Base-by-base conservation (phyloP, 92 coral and sea anemone genomes). In the Zoanthus sansibaricus region DNA sequence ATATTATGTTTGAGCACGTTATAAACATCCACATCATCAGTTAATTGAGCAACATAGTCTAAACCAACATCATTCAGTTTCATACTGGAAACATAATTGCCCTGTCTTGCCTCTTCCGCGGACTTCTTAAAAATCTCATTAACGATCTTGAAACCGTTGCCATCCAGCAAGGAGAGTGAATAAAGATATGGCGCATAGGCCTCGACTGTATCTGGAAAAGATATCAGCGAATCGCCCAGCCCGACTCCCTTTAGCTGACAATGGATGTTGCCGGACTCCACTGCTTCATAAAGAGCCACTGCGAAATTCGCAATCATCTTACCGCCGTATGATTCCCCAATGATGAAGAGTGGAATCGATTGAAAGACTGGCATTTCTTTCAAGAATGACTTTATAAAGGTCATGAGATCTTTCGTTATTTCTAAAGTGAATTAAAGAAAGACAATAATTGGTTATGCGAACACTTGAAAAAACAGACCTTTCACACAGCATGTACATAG, bases 301-400 rank as follows among this genome's bases (percentile, higher is more conserved):
- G 92, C 95, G 77, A 94, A 92, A 7, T 91, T 93, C 42, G 95
- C 87, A 25, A 86, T 87, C 97, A 94, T 94, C 84, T 94, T 94
- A 11, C 97, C 97, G 45, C 97, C 97, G n/a, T 92, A 94, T 1
- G 97, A 94, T 59, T 94, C 97, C 42, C 95, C 91, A 85, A 87
- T 87, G 46, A 94, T 87, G 67, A 82, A 90, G 18, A 94, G 77
- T 61, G 97, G 95, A 20, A 90, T 87, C 13, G 64, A 87, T 85
- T 86, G 70, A 62, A 94, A 87, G 9, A 88, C 91, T 72, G 95
- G 95, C 66, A 92, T 52, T 78, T 90, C 91, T 32, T 86, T 77
- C 84, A 94, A 83, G 48, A 94, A 92, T 51, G 91, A 77, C 74
- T 72, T 86, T 73, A 94, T 79, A 87, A 94, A 87, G 1, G 89